Base-by-base conservation (phyloP, 1,140 invertebrate species). In the Branchinecta lindahli region DNA sequence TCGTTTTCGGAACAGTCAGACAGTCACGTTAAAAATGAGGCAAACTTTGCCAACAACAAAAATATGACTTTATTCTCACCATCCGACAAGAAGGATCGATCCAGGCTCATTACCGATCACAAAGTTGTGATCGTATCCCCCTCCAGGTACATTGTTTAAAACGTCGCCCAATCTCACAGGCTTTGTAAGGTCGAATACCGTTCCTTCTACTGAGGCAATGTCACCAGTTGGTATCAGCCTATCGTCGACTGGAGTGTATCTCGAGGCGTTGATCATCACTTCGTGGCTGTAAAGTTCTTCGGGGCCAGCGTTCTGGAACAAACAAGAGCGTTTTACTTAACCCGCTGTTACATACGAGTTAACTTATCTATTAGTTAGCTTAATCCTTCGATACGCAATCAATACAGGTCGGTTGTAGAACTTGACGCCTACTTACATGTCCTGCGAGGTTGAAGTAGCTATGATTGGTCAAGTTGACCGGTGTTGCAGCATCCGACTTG, bases 371-470 rank as follows among this genome's bases (percentile, higher is more conserved):
- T n/a, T n/a, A n/a, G n/a, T n/a, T n/a, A n/a, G n/a, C n/a, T n/a
- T n/a, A n/a, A n/a, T n/a, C n/a, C n/a, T n/a, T n/a, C n/a, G n/a
- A 5, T 33, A 33, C 33, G 33, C 33, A 33, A 33, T 33, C 1
- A 33, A 5, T 5, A 33, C 33, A 33, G 33, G 33, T 33, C 33
- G 33, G 33, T 33, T 33, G 33, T 33, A 33, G 33, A 33, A 33
- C 33, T 33, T 33, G 33, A 33, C 33, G 33, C 18, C 44, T 20
- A 78, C 75, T 76, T 76, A 78, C 82, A 78, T 94, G 89, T 7
- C 93, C 93, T 70, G 86, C 90, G 46, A 98, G 80, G 80, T 98
- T 98, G 77, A 96, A 96, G 78, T 96, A 97, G 7, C 89, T 84
- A 77, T 98, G 94, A 79, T 95, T 96, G 0, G 92, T 92, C 61